Evolutionary conservation across 2,113 vertebrate species (phyloP), one percentile per base, ranked within the genome.

Genomic region (Diglossa brunneiventris): DNA sequence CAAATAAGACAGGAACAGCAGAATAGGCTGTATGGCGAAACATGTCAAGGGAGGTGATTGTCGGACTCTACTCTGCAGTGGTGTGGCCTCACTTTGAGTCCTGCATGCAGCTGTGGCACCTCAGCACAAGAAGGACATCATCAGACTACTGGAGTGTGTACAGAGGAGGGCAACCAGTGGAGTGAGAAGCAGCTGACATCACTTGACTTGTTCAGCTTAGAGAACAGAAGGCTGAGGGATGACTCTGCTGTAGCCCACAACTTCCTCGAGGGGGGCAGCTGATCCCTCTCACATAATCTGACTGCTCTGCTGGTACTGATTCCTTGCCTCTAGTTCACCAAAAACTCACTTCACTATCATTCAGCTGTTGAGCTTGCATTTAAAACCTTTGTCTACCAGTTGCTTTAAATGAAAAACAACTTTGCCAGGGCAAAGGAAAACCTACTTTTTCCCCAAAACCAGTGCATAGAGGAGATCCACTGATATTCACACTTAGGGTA

Each of bases 31-130:
- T 12, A 42, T 7, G 39, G 35, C 52, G 33, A 82, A 85, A 79
- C 6, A 37, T 1, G 4, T 21, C 1, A 3, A 79, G 6, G 5
- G 2, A 89, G 8, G 33, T 3, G 6, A 42, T 4, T n/a, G 26
- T 42, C 11, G 10, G 23, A 22, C 23, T 56, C 46, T 30, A 3
- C 17, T 15, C 35, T 30, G 16, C 44, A 21, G 30, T 21, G 24
- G 6, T 23, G 4, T 0, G 1, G 41, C 28, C 33, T 37, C 35
- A 49, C 9, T 44, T 49, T 10, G 2, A 55, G 22, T 33, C 49
- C 35, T 56, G 3, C 15, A 7, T 30, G 67, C 19, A 37, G 30
- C 19, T 58, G 19, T 26, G 44, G n/a, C 10, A 18, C 14, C 12
- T 59, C 62, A 53, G 16, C 63, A 41, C 37, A 69, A 33, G 22